Base-by-base conservation (phyloP, 2,888 invertebrate species). In the Parnassius orleans region DNA sequence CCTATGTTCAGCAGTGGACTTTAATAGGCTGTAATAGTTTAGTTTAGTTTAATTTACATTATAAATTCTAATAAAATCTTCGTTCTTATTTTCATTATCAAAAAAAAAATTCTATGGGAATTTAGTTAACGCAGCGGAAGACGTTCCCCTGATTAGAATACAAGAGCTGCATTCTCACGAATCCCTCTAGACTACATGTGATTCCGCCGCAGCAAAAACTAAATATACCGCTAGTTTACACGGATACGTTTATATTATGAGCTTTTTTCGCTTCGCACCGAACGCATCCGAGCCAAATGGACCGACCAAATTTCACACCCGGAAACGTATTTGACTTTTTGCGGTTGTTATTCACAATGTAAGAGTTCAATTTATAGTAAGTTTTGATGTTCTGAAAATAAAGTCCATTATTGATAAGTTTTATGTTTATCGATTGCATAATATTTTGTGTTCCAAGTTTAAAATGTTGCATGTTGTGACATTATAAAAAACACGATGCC, bases 291-390 rank as follows among this genome's bases (percentile, higher is more conserved):
- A 55, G 46, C 82, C 81, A 83, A 88, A 87, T 83, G 85, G 78
- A 78, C 73, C 79, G 75, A 78, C 80, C 86, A 86, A 84, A 88
- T 87, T 88, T 89, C 82, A 88, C 87, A 87, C 86, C 87, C 85
- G 89, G 63, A 63, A 63, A 63, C 47, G 47, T 19, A 14, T 46
- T 33, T 47, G 55, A 48, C 59, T 63, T 86, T 87, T 87, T 84
- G 78, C 75, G 72, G 68, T 67, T 64, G 1, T 15, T n/a, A n/a
- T 24, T 12, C 33, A 42, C 50, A 58, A 62, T 54, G 15, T 12
- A 44, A 58, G 5, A 5, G 11, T 2, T 24, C 41, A 44, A 44
- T 47, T 42, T 11, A 10, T 24, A 0, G 12, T 11, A 11, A 14
- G 52, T 48, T 53, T 62, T 54, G 50, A 24, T 1, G 1, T 2